Evolutionary conservation across 2,888 invertebrate genomes (phyloP), one percentile per base, ranked within the genome.

Genomic region (Fabriciana adippe): DNA sequence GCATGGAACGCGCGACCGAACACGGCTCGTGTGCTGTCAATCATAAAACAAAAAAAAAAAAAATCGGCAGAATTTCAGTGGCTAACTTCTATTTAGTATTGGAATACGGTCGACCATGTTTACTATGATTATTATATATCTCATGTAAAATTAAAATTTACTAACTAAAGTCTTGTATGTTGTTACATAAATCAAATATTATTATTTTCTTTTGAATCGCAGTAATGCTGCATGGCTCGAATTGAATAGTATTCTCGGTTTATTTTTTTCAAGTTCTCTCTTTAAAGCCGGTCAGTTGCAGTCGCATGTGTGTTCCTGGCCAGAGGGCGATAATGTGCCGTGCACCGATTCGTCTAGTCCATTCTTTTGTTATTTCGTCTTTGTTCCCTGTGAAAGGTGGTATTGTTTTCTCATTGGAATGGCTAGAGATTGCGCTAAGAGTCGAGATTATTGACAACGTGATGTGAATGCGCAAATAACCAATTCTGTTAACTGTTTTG

Each of bases 21-120:
- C 90, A 89, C 87, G 75, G 83, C 85, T 81, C 87, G 90, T 90
- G 91, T 89, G 88, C 88, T 90, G 90, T 90, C 90, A 91, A 91
- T 92, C 90, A 92, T 91, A 91, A 90, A 71, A 68, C 62, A 67
- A 92, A 88, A 86, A 88, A 31, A 86, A 88, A 31, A 88, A 87
- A 86, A 84, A 77, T 79, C 78, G 80, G 76, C 82, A 77, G 85
- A 89, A 88, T 86, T 84, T 87, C 82, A 85, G 77, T 78, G 84
- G 85, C 84, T 86, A 85, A 85, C 85, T 84, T 84, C 81, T 86
- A 80, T 87, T 87, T 87, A 88, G 85, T 81, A 77, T 79, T 79
- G 79, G 77, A 68, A 60, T 68, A 65, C 63, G 64, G 59, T 68
- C 69, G 11, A 41, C 35, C 8, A 11, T 41, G 61, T 72, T 55